phyloP scores from a whole-genome alignment of 2,888 invertebrate genomes.

The Cryptocheilus praepositus region DNA sequence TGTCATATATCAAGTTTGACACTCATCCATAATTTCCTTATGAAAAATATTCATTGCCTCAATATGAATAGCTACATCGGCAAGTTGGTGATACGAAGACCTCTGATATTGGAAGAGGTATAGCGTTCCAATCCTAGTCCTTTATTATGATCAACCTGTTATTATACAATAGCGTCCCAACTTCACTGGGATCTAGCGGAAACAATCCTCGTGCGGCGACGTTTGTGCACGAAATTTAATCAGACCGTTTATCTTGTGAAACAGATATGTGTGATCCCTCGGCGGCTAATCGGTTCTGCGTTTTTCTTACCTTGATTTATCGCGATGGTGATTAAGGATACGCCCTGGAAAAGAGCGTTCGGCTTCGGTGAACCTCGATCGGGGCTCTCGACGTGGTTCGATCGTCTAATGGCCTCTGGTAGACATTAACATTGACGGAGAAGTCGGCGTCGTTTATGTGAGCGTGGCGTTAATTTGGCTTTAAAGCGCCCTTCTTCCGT shows the following conservation, averaged over 20 bases:
- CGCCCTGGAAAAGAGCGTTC: slow-evolving; percentile 37
- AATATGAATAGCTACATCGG: too few species aligned
- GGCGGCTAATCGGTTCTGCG: slow-evolving; percentile 22
- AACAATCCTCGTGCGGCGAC: background rate
- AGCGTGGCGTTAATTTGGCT: slow-evolving; percentile 70
- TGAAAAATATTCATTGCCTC: too few species aligned
- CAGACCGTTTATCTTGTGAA: too few species aligned
- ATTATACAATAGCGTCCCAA: too few species aligned
- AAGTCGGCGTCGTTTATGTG: slow-evolving; percentile 61
- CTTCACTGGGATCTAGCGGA: too few species aligned
- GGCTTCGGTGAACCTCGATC: slow-evolving; percentile 56
- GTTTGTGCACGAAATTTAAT: background rate
- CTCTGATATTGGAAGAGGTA: too few species aligned
- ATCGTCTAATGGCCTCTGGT: slow-evolving; percentile 67
- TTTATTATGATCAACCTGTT: too few species aligned
- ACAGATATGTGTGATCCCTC: background rate
- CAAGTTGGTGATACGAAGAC: too few species aligned
- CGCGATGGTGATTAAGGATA: slow-evolving; percentile 53
- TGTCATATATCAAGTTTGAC: too few species aligned
- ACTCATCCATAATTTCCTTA: too few species aligned
- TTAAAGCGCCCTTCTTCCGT: slow-evolving; percentile 37
- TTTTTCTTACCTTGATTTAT: slow-evolving; percentile 53
- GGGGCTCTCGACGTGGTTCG: slow-evolving; percentile 47
- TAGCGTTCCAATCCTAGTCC: too few species aligned
- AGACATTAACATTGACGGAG: slow-evolving; percentile 68